Evolutionary conservation across 2,797 vertebrate genomes (phyloP).

Genomic region (Ibycter americanus): DNA sequence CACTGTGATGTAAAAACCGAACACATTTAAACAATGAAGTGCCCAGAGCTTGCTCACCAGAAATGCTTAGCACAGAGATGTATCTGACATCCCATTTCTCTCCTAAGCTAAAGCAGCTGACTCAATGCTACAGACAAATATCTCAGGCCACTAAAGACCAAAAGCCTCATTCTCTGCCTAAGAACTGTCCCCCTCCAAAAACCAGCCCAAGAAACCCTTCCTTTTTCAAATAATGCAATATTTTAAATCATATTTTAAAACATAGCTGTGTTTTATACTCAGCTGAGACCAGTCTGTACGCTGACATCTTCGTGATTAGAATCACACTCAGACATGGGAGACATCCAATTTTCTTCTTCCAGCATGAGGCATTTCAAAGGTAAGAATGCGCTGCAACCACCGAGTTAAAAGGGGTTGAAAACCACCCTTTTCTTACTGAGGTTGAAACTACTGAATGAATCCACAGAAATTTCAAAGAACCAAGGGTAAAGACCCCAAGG

Average conservation of each 20-base stretch:
- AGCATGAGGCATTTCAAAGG: neutral
- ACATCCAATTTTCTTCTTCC: neutral
- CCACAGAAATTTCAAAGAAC: neutral
- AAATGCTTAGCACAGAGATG: neutral
- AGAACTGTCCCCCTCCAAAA: neutral
- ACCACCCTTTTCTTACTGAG: neutral
- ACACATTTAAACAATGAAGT: neutral
- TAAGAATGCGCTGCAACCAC: neutral
- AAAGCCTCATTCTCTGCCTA: neutral
- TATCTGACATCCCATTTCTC: neutral
- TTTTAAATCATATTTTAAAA: neutral
- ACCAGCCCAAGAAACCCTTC: neutral
- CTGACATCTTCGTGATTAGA: neutral
- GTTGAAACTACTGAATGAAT: neutral
- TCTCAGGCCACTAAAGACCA: neutral
- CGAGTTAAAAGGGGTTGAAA: neutral
- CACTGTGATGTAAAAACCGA: neutral
- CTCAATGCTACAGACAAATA: neutral
- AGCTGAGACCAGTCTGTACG: neutral
- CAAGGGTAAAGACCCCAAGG: neutral
- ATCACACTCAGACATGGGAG: neutral
- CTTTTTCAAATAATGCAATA: neutral
- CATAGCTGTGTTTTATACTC: neutral
- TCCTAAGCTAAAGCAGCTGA: neutral
- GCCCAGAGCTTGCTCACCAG: neutral